Conservation (phyloP, 2,888 invertebrate genomes). For the Dryocosmus kuriphilus region DNA sequence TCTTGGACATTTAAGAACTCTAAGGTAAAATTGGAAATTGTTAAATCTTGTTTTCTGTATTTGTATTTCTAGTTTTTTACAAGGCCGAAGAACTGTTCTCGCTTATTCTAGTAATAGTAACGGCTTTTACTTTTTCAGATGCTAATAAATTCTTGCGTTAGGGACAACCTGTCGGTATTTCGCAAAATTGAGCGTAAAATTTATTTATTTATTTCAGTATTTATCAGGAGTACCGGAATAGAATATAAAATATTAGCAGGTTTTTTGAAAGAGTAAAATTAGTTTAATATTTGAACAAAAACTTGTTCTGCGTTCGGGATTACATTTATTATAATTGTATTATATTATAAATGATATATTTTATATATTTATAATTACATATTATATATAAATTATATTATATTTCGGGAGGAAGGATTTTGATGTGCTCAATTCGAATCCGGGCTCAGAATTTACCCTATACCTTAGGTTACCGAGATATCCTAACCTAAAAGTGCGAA, state of each 20-base stretch:
- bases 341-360: too few relatives aligned
- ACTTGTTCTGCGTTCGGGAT: not conserved
- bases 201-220: not conserved
- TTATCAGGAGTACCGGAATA: not conserved
- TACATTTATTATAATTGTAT: too few relatives aligned
- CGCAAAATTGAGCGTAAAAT: not conserved
- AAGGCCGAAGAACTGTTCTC: slow-evolving; percentile 25
- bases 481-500: too few relatives aligned
- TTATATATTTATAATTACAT: too few relatives aligned
- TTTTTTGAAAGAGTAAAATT: not conserved
- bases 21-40: not conserved
- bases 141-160: not conserved
- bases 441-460: too few relatives aligned
- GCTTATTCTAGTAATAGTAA: not conserved
- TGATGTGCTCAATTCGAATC: too few relatives aligned
- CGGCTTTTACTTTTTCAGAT: slow-evolving; percentile 31
- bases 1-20: too few relatives aligned
- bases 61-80: slow-evolving; percentile 10
- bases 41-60: not conserved
- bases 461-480: too few relatives aligned
- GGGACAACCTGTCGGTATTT: not conserved
- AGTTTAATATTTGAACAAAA: not conserved
- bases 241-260: not conserved
- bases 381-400: too few relatives aligned
- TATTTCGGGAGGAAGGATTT: too few relatives aligned